Evolutionary conservation across 1,140 invertebrate species (phyloP).

Genomic region (Bathynomus jamesi): DNA sequence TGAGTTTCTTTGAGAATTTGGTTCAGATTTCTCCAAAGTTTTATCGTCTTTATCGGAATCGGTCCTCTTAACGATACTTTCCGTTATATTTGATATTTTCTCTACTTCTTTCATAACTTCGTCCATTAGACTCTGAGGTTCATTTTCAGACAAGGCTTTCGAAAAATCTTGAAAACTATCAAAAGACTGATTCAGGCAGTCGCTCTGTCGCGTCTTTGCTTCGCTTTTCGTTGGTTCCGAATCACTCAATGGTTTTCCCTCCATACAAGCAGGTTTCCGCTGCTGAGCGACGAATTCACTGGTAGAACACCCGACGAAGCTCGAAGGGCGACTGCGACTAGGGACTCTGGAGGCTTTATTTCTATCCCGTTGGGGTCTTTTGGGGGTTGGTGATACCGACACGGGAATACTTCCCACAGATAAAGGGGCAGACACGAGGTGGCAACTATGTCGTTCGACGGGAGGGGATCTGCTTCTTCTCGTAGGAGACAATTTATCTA

Average conservation of each 20-base stretch:
- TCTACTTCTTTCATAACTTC: slow-evolving; percentile 37
- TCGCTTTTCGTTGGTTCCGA: neutral
- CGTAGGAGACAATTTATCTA: slow-evolving; percentile 30
- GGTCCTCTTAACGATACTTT: slow-evolving; percentile 14
- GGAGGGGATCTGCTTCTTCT: slow-evolving; percentile 22
- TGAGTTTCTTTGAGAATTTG: neutral
- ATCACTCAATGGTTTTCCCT: slow-evolving; percentile 5
- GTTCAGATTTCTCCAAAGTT: neutral
- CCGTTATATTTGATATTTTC: slow-evolving; percentile 25
- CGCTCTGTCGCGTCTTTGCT: neutral
- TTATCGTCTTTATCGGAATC: neutral
- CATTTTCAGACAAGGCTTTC: slow-evolving; percentile 10
- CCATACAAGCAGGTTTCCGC: neutral
- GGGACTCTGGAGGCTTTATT: too few relatives aligned
- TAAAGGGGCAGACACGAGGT: slow-evolving; percentile 1
- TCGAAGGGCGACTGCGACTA: too few relatives aligned
- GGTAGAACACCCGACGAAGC: too few relatives aligned
- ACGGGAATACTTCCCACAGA: neutral
- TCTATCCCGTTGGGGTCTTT: too few relatives aligned
- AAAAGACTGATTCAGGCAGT: neutral
- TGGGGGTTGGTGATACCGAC: neutral
- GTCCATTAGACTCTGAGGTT: slow-evolving; percentile 20
- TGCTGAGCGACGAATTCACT: neutral
- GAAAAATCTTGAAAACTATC: neutral
- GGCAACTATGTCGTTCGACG: slow-evolving; percentile 13